Percentiles rank a stretch among this genome's conserved stretches.
phyloP scores from a whole-genome alignment of 2,797 vertebrate genomes.

The Acanthopagrus latus region DNA sequence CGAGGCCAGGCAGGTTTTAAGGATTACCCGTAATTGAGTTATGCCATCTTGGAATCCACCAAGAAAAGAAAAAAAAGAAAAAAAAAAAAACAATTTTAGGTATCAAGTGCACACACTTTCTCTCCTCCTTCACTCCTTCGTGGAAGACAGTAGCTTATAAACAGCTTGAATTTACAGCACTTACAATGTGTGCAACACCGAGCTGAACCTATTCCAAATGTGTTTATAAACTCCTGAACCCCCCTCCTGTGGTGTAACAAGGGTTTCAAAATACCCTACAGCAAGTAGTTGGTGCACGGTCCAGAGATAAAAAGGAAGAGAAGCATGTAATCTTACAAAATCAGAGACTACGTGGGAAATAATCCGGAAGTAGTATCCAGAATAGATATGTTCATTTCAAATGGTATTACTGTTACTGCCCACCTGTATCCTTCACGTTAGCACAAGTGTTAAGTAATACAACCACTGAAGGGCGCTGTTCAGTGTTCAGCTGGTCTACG shows the following conservation, averaged over 20 bases:
- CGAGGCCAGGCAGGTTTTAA: conserved; percentile 1
- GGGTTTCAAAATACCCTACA: neutral
- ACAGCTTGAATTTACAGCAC: neutral
- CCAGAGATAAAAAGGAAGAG: neutral
- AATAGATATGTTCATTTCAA: too few species aligned
- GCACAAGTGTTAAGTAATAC: too few species aligned
- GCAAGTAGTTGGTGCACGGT: neutral
- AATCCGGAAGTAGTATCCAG: too few species aligned
- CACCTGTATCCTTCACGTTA: too few species aligned
- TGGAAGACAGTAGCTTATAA: neutral
- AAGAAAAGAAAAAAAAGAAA: neutral
- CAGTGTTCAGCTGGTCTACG: too few species aligned
- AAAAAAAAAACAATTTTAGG: neutral
- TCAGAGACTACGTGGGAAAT: too few species aligned
- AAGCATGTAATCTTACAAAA: neutral
- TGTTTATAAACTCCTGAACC: neutral
- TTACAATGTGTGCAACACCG: neutral
- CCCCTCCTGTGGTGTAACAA: neutral
- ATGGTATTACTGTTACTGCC: too few species aligned
- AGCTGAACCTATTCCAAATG: neutral
- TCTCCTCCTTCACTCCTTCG: neutral
- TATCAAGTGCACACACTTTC: neutral
- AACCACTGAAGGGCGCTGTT: too few species aligned
- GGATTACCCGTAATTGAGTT: neutral
- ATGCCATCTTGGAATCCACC: neutral